Evolutionary conservation across 2,113 vertebrate species (phyloP).

Genomic region (Neodontobutis hainanensis): DNA sequence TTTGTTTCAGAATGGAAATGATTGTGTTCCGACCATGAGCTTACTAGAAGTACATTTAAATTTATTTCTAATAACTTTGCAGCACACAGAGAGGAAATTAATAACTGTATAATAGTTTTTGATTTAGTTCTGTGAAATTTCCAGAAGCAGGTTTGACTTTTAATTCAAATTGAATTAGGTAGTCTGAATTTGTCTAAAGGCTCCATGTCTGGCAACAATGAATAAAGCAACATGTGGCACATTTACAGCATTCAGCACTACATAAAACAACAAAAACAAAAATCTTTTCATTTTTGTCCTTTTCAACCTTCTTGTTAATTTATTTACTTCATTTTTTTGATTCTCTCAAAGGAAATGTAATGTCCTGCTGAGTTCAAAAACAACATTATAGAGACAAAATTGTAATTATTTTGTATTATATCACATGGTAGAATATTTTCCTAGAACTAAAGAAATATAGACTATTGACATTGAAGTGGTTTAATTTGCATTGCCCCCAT

Average conservation of each 20-base stretch:
- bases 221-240: not conserved
- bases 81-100: too few relatives aligned
- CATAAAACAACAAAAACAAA: not conserved
- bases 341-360: not conserved
- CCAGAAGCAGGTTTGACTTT: not conserved
- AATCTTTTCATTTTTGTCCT: not conserved
- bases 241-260: not conserved
- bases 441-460: too few relatives aligned
- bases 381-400: not conserved
- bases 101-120: too few relatives aligned
- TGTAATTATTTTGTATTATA: too few relatives aligned
- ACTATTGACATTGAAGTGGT: too few relatives aligned
- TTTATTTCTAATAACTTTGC: too few relatives aligned
- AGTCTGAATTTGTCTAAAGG: not conserved
- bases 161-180: slow-evolving; percentile 12
- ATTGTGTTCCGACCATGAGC: too few relatives aligned
- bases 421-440: too few relatives aligned
- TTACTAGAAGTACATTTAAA: too few relatives aligned
- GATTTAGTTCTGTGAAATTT: not conserved
- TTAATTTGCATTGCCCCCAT: too few relatives aligned
- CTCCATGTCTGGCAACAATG: not conserved
- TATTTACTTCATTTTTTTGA: not conserved
- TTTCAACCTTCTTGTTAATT: not conserved
- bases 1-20: too few relatives aligned
- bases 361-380: not conserved